Conservation (phyloP, 1,140 invertebrate species). For the silkworm (Bombyx mori) region DNA sequence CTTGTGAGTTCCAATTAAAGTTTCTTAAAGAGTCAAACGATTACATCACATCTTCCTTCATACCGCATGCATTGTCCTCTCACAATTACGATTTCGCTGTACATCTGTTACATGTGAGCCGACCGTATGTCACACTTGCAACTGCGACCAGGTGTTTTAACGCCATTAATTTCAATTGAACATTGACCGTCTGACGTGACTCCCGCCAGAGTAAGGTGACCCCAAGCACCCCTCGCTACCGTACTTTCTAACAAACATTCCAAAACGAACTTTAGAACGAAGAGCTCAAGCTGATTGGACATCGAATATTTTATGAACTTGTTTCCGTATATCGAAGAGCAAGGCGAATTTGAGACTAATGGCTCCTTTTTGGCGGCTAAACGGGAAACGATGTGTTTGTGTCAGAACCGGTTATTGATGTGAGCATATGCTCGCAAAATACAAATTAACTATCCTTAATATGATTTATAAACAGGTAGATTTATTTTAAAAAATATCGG, state of each 20-base stretch:
- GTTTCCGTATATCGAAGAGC: slow-evolving; percentile 46
- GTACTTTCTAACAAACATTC: slow-evolving; percentile 7
- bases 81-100: too few species aligned
- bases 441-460: too few species aligned
- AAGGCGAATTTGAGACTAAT: slow-evolving; percentile 55
- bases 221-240: slow-evolving; percentile 20
- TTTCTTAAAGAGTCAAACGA: too few species aligned
- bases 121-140: slow-evolving; percentile 24
- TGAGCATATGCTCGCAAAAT: too few species aligned
- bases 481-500: too few species aligned
- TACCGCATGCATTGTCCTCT: too few species aligned
- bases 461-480: too few species aligned
- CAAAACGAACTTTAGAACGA: slow-evolving; percentile 9
- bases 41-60: too few species aligned
- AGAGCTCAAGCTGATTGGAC: slow-evolving; percentile 28
- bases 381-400: slow-evolving; percentile 8
- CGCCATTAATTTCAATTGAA: slow-evolving; percentile 65
- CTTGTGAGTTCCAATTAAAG: too few species aligned
- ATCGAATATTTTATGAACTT: slow-evolving; percentile 59
- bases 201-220: slow-evolving; percentile 31
- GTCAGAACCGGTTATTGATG: too few species aligned
- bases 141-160: slow-evolving; percentile 54
- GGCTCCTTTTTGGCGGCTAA: slow-evolving; percentile 7
- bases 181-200: slow-evolving; percentile 38
- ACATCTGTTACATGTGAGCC: slow-evolving; percentile 33